These are phyloP conservation scores for Clanis bilineata DNA, from an alignment of 2,888 invertebrate genomes.

Conservation along the genomic window DNA sequence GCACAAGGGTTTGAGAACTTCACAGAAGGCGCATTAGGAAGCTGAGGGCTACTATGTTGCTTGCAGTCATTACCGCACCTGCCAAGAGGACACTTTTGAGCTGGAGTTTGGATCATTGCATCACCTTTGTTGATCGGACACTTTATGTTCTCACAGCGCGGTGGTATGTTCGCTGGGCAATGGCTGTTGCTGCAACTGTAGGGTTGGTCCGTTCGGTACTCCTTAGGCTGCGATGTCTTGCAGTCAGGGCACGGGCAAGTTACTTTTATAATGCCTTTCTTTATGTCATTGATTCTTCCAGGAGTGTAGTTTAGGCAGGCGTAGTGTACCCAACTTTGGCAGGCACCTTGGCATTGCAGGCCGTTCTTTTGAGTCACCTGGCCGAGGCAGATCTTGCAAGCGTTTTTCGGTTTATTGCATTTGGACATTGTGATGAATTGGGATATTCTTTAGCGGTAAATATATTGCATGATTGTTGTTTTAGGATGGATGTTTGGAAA, in stretches of 20 bases:
- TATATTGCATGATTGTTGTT: slow-evolving; percentile 18
- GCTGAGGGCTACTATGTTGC: slow-evolving; percentile 32
- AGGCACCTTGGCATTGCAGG: slow-evolving; percentile 63
- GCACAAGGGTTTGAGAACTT: slow-evolving; percentile 1
- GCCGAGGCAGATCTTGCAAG: slow-evolving; percentile 66
- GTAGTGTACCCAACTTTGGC: slow-evolving; percentile 65
- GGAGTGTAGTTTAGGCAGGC: slow-evolving; percentile 64
- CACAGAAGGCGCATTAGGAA: slow-evolving; percentile 13
- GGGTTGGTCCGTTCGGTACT: slow-evolving; percentile 47
- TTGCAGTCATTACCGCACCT: slow-evolving; percentile 47
- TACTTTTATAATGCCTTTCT: slow-evolving; percentile 56
- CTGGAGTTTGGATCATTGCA: slow-evolving; percentile 25
- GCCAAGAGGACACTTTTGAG: slow-evolving; percentile 32
- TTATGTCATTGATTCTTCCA: slow-evolving; percentile 64
- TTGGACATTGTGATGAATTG: slow-evolving; percentile 44
- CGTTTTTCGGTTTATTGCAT: slow-evolving; percentile 56
- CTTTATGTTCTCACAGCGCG: slow-evolving; percentile 38
- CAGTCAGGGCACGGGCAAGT: slow-evolving; percentile 73
- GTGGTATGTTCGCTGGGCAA: slow-evolving; percentile 58
- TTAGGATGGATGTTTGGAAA: not conserved
- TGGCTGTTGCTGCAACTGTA: slow-evolving; percentile 50
- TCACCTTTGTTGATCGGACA: slow-evolving; percentile 39
- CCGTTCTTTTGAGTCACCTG: slow-evolving; percentile 56
- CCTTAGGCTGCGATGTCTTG: slow-evolving; percentile 46
- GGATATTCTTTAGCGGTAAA: slow-evolving; percentile 6